A percentile compares a stretch with the other conserved stretches of the same genome.
Conservation (phyloP, 2,888 invertebrate genomes). For the Hemistola chrysoprasaria region DNA sequence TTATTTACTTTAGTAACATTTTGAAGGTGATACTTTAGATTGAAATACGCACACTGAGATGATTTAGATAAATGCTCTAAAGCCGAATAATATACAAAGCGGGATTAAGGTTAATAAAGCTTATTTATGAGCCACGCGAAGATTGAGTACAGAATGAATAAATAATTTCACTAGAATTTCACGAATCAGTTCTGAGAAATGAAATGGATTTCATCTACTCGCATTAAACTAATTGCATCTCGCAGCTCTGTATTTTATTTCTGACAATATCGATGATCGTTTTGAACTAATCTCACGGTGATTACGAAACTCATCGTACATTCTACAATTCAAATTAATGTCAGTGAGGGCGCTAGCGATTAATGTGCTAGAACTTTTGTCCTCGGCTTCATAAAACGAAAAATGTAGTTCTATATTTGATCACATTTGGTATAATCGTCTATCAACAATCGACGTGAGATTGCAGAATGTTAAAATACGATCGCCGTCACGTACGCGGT, state of each 20-base stretch:
- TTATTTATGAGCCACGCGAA: conserved; percentile 15
- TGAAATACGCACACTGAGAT: conserved; percentile 1
- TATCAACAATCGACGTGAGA: too few species aligned
- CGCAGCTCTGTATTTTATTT: conserved; percentile 54
- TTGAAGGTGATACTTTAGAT: conserved; percentile 2
- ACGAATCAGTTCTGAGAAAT: conserved; percentile 49
- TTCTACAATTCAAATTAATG: too few species aligned
- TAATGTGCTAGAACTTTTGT: too few species aligned
- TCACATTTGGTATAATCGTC: conserved; percentile 5
- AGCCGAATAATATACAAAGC: conserved; percentile 1
- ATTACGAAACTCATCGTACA: too few species aligned
- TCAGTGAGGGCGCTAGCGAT: too few species aligned
- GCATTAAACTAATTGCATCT: conserved; percentile 63
- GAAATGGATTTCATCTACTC: conserved; percentile 57
- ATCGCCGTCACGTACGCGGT: too few species aligned
- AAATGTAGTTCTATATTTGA: too few species aligned
- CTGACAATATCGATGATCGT: conserved; percentile 33
- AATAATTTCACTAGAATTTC: conserved; percentile 48
- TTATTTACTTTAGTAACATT: conserved; percentile 11
- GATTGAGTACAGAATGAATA: conserved; percentile 48
- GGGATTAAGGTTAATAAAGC: conserved; percentile 7
- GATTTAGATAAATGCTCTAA: conserved; percentile 3
- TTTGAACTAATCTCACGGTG: conserved; percentile 28
- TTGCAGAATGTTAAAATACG: too few species aligned
- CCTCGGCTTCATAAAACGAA: too few species aligned